Percentiles rank a stretch among this genome's conserved stretches.
Conservation (phyloP, 1,140 invertebrate genomes). For the Anagrus nilaparvatae region DNA sequence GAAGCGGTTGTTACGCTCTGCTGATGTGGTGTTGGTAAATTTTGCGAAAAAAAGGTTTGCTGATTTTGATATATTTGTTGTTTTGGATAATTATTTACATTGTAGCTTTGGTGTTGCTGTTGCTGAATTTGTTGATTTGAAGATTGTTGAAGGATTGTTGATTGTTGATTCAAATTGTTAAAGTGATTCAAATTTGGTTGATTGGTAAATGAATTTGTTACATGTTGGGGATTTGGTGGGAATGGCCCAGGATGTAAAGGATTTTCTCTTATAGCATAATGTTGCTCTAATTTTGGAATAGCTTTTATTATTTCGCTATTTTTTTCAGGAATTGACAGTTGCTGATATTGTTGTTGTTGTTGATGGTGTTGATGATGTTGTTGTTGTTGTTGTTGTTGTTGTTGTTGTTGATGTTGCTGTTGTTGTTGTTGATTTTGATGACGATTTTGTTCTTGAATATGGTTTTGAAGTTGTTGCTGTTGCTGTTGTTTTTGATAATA, state of each 20-base stretch:
- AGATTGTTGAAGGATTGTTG: conserved; percentile 12
- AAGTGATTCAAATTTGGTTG: neutral
- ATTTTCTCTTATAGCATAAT: conserved; percentile 44
- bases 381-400: conserved; percentile 21
- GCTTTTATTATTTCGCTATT: conserved; percentile 63
- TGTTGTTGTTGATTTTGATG: conserved; percentile 36
- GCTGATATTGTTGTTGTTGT: conserved; percentile 33
- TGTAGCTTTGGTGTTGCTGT: conserved; percentile 18
- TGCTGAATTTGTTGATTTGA: conserved; percentile 12
- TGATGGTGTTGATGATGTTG: conserved; percentile 30
- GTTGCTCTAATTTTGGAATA: conserved; percentile 65
- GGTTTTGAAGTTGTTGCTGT: conserved; percentile 33
- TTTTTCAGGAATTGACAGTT: no score
- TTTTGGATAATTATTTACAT: conserved; percentile 27
- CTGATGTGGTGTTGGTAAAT: conserved; percentile 6
- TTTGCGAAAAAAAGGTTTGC: conserved; percentile 10
- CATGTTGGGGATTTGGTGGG: conserved; percentile 27
- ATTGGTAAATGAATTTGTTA: conserved; percentile 8
- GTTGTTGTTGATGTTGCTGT: conserved; percentile 29
- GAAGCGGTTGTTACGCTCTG: conserved; percentile 4
- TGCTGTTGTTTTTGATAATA: conserved; percentile 31
- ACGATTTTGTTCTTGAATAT: conserved; percentile 41
- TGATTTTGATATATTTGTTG: conserved; percentile 20
- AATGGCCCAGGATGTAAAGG: conserved; percentile 38
- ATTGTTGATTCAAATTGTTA: conserved; percentile 29